Conservation (phyloP, 2,797 vertebrate species). For the Enteromius fasciolatus region DNA sequence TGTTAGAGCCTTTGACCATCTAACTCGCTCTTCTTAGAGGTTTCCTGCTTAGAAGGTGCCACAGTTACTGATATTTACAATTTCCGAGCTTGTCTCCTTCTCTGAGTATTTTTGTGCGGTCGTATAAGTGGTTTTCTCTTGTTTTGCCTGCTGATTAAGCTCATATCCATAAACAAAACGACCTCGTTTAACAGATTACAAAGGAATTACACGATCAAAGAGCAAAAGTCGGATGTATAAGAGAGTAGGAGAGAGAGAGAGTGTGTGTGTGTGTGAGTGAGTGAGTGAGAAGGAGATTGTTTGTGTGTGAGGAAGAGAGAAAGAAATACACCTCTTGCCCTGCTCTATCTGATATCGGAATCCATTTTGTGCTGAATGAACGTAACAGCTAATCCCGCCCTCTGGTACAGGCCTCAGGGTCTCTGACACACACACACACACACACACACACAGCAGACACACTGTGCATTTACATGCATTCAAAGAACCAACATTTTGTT, state of each 20-base stretch:
- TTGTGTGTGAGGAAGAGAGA: constrained; percentile 22
- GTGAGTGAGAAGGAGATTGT: constrained; percentile 28
- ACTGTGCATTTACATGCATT: constrained; percentile 38
- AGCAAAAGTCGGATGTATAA: constrained; percentile 59
- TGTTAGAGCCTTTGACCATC: not conserved
- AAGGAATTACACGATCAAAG: constrained; percentile 84
- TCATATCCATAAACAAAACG: constrained; percentile 74
- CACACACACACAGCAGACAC: constrained; percentile 8
- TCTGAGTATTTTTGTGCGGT: constrained; percentile 15
- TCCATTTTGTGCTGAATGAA: constrained; percentile 72
- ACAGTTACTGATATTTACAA: not conserved
- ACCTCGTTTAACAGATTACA: constrained; percentile 80
- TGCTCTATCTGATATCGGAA: constrained; percentile 66
- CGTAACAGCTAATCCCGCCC: constrained; percentile 79
- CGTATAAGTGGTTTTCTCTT: constrained; percentile 54
- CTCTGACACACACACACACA: constrained; percentile 54
- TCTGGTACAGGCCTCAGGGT: constrained; percentile 70
- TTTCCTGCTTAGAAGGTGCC: not conserved
- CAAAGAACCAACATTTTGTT: constrained; percentile 18
- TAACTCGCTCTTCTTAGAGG: not conserved
- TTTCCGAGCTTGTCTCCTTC: constrained; percentile 6
- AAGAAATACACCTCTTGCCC: constrained; percentile 54
- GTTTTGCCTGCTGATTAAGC: constrained; percentile 60
- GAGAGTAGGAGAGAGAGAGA: constrained; percentile 35
- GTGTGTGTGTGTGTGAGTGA: constrained; percentile 4